phyloP scores from a whole-genome alignment of 2,113 vertebrate species.

The Oncorhynchus clarkii region DNA sequence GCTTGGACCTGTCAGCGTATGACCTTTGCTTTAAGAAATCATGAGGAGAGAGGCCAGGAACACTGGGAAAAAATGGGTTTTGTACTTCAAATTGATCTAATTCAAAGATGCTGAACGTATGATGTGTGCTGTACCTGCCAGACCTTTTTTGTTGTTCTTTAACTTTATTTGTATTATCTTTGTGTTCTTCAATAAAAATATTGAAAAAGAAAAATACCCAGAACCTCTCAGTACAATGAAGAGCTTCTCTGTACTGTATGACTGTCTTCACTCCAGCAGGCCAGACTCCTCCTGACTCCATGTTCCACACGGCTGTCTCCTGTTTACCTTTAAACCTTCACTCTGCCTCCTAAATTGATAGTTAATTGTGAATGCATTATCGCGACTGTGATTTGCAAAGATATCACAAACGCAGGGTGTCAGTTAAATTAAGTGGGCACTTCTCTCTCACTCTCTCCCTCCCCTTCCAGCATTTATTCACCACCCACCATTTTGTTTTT shows the following conservation, averaged over 20 bases:
- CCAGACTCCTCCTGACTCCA: neutral
- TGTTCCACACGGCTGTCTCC: neutral
- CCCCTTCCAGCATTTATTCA: neutral
- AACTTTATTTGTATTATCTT: no score
- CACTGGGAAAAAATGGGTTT: no score
- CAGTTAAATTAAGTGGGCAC: slow-evolving; percentile 32
- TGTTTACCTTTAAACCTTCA: neutral
- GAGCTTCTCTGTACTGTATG: no score
- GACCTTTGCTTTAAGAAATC: slow-evolving; percentile 3
- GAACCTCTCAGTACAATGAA: no score
- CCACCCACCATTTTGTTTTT: slow-evolving; percentile 7
- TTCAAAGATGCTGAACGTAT: no score
- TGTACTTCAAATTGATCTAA: no score
- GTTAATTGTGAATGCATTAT: slow-evolving; percentile 34
- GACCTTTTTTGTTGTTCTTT: no score
- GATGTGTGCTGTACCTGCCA: no score
- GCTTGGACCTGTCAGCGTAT: slow-evolving; percentile 22
- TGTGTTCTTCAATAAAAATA: no score
- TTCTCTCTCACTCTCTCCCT: neutral
- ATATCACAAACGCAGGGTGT: slow-evolving; percentile 15
- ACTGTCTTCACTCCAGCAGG: slow-evolving; percentile 26
- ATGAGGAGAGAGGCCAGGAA: no score
- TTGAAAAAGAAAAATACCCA: no score
- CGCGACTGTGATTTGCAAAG: slow-evolving; percentile 14
- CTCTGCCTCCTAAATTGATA: slow-evolving; percentile 5